Percentiles rank a stretch among this genome's conserved stretches.
Evolutionary conservation across 1,140 invertebrate species (phyloP).

Genomic region (Mizuhopecten yessoensis): DNA sequence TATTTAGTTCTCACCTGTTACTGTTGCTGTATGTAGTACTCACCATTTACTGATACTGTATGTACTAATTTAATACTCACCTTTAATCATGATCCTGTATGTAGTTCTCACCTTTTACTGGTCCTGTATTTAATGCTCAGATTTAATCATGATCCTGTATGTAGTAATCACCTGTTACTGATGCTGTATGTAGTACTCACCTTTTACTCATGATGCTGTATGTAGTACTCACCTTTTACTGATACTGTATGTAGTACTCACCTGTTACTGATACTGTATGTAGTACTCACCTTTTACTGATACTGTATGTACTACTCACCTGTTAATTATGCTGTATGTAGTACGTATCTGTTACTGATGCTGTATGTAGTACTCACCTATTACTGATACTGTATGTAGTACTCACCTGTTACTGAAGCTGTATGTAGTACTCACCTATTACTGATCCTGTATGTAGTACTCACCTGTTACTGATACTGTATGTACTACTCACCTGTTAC

Average conservation of each 20-base stretch:
- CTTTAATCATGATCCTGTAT: not conserved
- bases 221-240: not conserved
- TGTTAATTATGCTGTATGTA: not conserved
- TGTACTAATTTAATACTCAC: not conserved
- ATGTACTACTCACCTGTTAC: not conserved
- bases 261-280: not conserved
- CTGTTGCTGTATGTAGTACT: not conserved
- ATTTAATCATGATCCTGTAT: not conserved
- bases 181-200: not conserved
- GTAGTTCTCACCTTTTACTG: not conserved
- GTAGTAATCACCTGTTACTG: not conserved
- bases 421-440: not conserved
- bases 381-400: not conserved
- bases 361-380: not conserved
- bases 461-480: not conserved
- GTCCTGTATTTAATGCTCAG: not conserved
- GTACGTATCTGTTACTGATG: slow-evolving; percentile 60
- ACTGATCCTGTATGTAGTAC: not conserved
- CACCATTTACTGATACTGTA: not conserved
- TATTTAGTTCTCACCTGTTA: not conserved
- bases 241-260: not conserved
- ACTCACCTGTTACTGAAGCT: not conserved
- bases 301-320: not conserved
- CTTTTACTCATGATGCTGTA: not conserved
- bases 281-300: not conserved